These are phyloP conservation scores for Notodonta dromedarius DNA, from an alignment of 2,888 invertebrate species.

Conservation along the genomic window DNA sequence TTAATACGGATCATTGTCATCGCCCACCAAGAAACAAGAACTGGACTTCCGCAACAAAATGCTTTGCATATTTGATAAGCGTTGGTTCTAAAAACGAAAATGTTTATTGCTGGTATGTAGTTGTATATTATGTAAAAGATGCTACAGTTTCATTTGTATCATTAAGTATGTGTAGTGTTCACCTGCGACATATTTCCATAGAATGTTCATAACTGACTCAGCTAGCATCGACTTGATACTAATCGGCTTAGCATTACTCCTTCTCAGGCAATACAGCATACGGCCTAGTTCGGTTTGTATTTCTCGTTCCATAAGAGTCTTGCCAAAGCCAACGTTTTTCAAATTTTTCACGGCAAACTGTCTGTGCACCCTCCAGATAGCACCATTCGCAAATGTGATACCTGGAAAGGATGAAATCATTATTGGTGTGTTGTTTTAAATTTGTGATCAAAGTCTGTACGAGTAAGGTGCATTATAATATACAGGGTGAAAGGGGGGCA, in stretches of 20 bases:
- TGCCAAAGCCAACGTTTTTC: slow-evolving; percentile 86
- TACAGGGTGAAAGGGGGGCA: no score
- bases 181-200: slow-evolving; percentile 89
- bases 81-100: no score
- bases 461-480: no score
- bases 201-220: slow-evolving; percentile 86
- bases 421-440: no score
- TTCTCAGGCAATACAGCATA: slow-evolving; percentile 74
- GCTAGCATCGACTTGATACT: slow-evolving; percentile 82
- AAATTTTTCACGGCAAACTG: slow-evolving; percentile 87
- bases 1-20: no score
- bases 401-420: slow-evolving; percentile 64
- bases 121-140: no score
- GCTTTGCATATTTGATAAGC: no score
- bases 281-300: slow-evolving; percentile 83
- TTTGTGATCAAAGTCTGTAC: no score
- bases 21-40: no score
- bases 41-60: no score
- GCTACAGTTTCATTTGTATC: no score
- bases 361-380: slow-evolving; percentile 86
- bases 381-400: slow-evolving; percentile 88
- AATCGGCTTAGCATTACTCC: slow-evolving; percentile 61
- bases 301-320: slow-evolving; percentile 84
- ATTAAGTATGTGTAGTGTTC: slow-evolving; percentile 18
- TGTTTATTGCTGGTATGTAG: no score